Conservation (phyloP, 2,888 invertebrate species). For the Caenorhabditis becei region DNA sequence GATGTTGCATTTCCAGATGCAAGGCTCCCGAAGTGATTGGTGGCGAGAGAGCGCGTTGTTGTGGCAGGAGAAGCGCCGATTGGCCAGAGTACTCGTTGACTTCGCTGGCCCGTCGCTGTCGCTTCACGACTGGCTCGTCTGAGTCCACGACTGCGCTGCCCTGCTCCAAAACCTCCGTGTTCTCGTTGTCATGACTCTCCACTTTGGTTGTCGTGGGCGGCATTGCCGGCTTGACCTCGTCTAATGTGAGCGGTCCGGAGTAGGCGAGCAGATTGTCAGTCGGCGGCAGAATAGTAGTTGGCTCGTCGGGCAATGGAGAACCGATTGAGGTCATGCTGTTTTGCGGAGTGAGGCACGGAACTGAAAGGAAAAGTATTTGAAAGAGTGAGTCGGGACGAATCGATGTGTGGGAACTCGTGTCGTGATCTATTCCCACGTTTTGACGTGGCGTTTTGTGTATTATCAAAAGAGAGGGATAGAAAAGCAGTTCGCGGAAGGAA, state of each 20-base stretch:
- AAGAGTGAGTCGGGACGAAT: too few relatives aligned
- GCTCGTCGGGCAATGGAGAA: neutral
- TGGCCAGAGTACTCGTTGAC: neutral
- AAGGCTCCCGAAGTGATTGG: conserved; percentile 31
- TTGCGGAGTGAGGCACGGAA: conserved; percentile 25
- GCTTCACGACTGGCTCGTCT: neutral
- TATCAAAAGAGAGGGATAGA: neutral
- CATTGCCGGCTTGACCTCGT: conserved; percentile 4
- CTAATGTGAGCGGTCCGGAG: conserved; percentile 12
- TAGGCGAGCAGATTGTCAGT: neutral
- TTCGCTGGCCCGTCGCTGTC: conserved; percentile 11
- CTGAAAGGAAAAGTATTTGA: conserved; percentile 30
- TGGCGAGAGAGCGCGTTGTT: neutral
- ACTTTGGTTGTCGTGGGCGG: neutral
- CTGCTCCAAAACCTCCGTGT: too few relatives aligned
- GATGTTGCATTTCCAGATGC: conserved; percentile 11
- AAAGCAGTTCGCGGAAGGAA: too few relatives aligned
- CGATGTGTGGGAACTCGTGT: too few relatives aligned
- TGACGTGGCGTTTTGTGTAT: too few relatives aligned
- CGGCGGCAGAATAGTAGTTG: neutral
- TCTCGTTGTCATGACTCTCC: conserved; percentile 8
- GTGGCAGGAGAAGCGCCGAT: neutral
- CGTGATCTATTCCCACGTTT: neutral
- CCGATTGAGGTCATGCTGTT: neutral
- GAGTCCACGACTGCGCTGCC: neutral